Conservation (phyloP, 2,888 invertebrate species). For the Diarsia mendica region DNA sequence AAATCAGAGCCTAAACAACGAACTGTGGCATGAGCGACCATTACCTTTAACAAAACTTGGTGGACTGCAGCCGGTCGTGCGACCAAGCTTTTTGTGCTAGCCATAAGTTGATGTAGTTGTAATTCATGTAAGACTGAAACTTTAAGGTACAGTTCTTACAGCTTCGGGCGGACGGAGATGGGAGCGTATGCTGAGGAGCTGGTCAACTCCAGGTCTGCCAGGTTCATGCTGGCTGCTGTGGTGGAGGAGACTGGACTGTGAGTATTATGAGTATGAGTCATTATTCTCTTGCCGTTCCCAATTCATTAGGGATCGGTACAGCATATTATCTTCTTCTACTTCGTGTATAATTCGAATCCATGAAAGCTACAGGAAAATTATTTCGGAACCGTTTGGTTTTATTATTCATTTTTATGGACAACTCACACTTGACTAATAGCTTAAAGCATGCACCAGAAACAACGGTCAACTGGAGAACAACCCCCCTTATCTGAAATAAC, state of each 20-base stretch:
- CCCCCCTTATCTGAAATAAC: neutral
- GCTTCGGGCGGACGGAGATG: constrained; percentile 89
- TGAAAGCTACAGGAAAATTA: neutral
- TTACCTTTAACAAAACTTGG: too few species aligned
- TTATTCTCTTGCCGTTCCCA: too few species aligned
- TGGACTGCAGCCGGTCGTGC: too few species aligned
- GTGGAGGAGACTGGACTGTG: constrained; percentile 96
- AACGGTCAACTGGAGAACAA: neutral
- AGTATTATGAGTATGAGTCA: constrained; percentile 81
- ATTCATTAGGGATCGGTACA: too few species aligned
- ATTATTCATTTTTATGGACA: neutral
- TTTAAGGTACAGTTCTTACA: constrained; percentile 69
- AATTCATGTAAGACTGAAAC: constrained; percentile 4
- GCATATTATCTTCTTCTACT: neutral
- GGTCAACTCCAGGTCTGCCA: constrained; percentile 96
- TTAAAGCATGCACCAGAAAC: neutral
- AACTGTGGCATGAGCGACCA: too few species aligned
- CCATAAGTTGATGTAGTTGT: too few species aligned
- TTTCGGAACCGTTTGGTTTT: neutral
- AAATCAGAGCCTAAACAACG: too few species aligned
- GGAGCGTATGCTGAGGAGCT: constrained; percentile 92
- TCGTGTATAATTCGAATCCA: neutral
- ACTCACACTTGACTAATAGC: neutral
- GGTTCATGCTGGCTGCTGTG: constrained; percentile 97
- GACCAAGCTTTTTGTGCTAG: too few species aligned